These are phyloP conservation scores for Eulithis testata DNA, from an alignment of 2,888 invertebrate genomes.

Conservation along the genomic window DNA sequence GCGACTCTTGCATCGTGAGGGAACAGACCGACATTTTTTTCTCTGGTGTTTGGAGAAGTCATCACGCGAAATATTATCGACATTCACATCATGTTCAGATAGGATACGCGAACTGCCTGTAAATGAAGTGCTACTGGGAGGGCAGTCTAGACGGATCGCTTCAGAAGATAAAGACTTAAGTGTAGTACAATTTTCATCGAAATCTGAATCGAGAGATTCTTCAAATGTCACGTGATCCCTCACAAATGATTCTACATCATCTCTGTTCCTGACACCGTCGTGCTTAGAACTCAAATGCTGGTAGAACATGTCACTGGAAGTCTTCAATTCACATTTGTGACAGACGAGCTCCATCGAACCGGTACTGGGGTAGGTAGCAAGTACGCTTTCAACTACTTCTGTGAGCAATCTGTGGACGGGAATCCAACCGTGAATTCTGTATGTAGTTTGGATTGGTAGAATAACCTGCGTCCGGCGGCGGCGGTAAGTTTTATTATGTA, in stretches of 20 bases:
- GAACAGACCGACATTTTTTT: not conserved
- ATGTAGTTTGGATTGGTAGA: no score
- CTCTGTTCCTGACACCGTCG: conserved; percentile 30
- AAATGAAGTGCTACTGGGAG: conserved; percentile 63
- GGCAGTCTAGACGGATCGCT: conserved; percentile 47
- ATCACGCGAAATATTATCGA: conserved; percentile 56
- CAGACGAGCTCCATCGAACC: conserved; percentile 59
- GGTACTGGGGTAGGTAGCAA: conserved; percentile 17
- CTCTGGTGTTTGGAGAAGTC: conserved; percentile 19
- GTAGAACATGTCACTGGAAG: conserved; percentile 47
- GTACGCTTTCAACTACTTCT: conserved; percentile 49
- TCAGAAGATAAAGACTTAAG: conserved; percentile 2
- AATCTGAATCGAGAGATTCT: conserved; percentile 51
- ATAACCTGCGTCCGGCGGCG: not conserved
- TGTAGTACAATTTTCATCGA: conserved; percentile 42
- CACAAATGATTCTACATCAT: conserved; percentile 55
- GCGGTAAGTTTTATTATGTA: not conserved
- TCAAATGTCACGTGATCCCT: conserved; percentile 64
- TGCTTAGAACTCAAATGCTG: conserved; percentile 54
- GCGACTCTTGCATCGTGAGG: conserved; percentile 4
- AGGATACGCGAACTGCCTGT: conserved; percentile 62
- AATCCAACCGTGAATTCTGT: conserved; percentile 5
- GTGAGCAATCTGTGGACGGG: conserved; percentile 23
- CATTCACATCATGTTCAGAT: conserved; percentile 50
- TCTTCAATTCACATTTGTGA: conserved; percentile 55